Evolutionary conservation across 2,113 vertebrate genomes (phyloP), one percentile per base, ranked within the genome.

Genomic region (Apodemus sylvaticus): DNA sequence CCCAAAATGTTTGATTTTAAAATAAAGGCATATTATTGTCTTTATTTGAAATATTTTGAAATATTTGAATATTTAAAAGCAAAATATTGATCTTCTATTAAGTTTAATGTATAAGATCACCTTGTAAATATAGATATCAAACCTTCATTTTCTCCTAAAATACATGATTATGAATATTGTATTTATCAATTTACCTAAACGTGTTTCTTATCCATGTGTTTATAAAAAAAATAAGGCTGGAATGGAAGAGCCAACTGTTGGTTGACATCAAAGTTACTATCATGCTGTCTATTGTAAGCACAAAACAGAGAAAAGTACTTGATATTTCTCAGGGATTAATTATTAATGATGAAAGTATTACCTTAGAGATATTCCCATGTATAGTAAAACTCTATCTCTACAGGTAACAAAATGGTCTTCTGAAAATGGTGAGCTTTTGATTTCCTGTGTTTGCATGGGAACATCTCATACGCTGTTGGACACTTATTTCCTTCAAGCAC

Each of bases 161-260:
- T 70, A 86, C 96, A 95, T 96, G 98, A 98, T 98, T 98, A 98
- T 97, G 70, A 86, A 97, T 94, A 97, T 97, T 96, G 97, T 92
- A 94, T 97, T 70, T 90, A 91, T 73, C 96, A 97, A 92, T 95
- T 98, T 68, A 97, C 90, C 98, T 92, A 76, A 96, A 93, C 96
- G 16, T 64, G 79, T 90, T 14, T 0, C 91, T 96, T 31, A 85
- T 92, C 70, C 48, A 96, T 86, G 94, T 68, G 79, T 86, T 62
- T 73, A 19, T 0, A 92, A 34, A 19, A 92, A n/a, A 90, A 95
- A 88, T 45, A 94, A 22, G 55, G 36, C 73, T 22, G n/a, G 89
- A 6, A 4, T 96, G 3, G 55, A 77, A 89, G 88, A 88, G 10
- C 92, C 79, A 97, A 93, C 31, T 86, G 45, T 42, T 96, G 3